Percentiles rank a stretch among this genome's conserved stretches.
Conservation (phyloP, 2,797 vertebrate species). For the Galago senegalensis region DNA sequence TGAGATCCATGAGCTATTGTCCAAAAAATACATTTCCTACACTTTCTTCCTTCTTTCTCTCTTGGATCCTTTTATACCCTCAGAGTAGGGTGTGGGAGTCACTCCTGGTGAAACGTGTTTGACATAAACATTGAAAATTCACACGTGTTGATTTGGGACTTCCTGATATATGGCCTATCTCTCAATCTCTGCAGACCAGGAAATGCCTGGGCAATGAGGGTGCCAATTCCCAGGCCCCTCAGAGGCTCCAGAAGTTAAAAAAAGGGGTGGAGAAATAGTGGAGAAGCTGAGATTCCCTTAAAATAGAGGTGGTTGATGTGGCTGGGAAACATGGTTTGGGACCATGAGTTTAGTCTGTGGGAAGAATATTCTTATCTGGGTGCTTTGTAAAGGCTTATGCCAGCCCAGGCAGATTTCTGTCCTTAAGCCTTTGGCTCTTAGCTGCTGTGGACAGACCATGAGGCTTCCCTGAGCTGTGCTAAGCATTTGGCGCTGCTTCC, state of each 20-base stretch:
- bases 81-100: neutral
- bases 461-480: neutral
- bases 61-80: neutral
- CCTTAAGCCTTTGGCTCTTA: neutral
- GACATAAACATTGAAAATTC: neutral
- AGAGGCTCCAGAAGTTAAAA: neutral
- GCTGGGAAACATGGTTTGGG: neutral
- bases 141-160: neutral
- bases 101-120: neutral
- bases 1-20: rapidly evolving
- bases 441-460: neutral
- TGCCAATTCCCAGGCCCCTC: neutral
- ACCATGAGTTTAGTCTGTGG: no score
- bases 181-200: neutral
- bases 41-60: neutral
- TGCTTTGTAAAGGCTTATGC: neutral
- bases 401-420: neutral
- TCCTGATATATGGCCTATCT: neutral
- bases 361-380: neutral
- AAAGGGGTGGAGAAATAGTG: neutral
- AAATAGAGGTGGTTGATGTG: neutral
- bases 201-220: neutral
- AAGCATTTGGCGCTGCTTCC: neutral
- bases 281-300: neutral
- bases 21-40: neutral